phyloP scores from a whole-genome alignment of 2,888 invertebrate species.

The Plagodis pulveraria region DNA sequence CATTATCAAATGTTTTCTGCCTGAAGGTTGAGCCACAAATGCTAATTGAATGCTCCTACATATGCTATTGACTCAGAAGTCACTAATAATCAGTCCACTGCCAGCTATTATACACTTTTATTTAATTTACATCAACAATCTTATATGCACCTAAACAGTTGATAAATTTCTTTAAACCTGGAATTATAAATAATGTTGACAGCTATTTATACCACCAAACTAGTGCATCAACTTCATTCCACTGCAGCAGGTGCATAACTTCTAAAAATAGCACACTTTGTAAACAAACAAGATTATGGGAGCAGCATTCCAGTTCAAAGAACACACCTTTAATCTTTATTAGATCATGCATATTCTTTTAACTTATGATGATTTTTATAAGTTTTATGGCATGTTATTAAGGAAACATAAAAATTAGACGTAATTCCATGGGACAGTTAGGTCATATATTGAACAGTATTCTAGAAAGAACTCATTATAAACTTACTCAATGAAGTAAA shows the following conservation, averaged over 20 bases:
- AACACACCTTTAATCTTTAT: no score
- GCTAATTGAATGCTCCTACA: no score
- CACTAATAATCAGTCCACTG: no score
- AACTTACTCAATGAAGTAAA: conserved; percentile 98
- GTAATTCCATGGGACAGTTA: no score
- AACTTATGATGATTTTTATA: background rate
- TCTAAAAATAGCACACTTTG: conserved; percentile 32
- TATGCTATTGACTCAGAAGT: no score
- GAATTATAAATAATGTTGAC: background rate
- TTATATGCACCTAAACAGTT: background rate
- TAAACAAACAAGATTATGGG: conserved; percentile 27
- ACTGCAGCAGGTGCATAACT: conserved; percentile 31
- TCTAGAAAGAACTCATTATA: background rate
- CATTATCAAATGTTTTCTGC: no score
- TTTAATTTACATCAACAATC: background rate
- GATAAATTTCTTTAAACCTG: no score
- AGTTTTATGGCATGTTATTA: background rate
- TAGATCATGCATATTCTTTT: no score
- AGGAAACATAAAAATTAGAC: no score
- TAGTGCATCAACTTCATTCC: conserved; percentile 4
- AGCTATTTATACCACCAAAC: conserved; percentile 5
- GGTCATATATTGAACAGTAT: no score
- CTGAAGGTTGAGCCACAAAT: no score
- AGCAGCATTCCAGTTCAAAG: conserved; percentile 20
- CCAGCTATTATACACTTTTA: no score